Evolutionary conservation across 2,888 invertebrate species (phyloP).

Genomic region (Ichneumon xanthorius): DNA sequence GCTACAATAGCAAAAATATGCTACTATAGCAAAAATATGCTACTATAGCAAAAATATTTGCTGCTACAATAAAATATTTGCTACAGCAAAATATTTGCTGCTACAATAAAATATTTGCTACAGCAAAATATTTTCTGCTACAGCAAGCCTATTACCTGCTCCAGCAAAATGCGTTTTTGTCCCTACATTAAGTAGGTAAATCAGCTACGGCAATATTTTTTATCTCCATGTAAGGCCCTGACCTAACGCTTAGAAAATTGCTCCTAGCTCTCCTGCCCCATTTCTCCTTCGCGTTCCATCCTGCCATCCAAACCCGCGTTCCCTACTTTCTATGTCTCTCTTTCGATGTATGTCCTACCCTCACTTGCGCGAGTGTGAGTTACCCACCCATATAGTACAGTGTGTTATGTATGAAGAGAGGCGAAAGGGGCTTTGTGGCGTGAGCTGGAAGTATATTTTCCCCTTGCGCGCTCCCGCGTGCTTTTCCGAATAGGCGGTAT

Average conservation of each 20-base stretch:
- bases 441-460: slow-evolving; percentile 66
- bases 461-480: slow-evolving; percentile 23
- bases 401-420: slow-evolving; percentile 11
- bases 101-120: too few relatives aligned
- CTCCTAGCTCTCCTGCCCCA: background rate
- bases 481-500: background rate
- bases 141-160: too few relatives aligned
- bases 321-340: background rate
- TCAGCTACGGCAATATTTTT: background rate
- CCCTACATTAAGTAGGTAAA: background rate
- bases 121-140: too few relatives aligned
- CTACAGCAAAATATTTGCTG: too few relatives aligned
- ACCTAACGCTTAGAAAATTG: background rate
- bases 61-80: too few relatives aligned
- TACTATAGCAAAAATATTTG: too few relatives aligned
- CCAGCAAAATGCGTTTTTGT: background rate
- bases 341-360: background rate
- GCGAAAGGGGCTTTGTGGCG: slow-evolving; percentile 23
- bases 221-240: background rate
- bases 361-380: background rate
- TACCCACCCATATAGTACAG: background rate
- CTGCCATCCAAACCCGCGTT: slow-evolving; percentile 22
- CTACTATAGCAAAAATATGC: too few relatives aligned
- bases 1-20: too few relatives aligned
- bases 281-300: slow-evolving; percentile 41